Percentiles rank a stretch among this genome's conserved stretches.
Conservation (phyloP, 2,888 invertebrate genomes). For the Dascillus cervinus region DNA sequence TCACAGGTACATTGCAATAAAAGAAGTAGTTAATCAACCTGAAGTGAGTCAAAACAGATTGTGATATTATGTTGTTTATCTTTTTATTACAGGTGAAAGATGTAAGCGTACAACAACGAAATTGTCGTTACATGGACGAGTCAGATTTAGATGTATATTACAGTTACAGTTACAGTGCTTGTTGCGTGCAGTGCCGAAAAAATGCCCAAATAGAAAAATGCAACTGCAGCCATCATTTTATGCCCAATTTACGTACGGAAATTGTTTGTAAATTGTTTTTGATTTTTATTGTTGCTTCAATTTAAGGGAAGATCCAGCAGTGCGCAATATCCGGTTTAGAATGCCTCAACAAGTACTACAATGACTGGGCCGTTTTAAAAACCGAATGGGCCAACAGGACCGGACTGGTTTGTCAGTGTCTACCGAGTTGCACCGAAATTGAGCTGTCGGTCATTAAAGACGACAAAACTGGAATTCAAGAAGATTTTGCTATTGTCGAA, state of each 20-base stretch:
- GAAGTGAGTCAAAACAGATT: slow-evolving; percentile 35
- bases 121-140: slow-evolving; percentile 64
- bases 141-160: slow-evolving; percentile 54
- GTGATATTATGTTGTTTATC: slow-evolving; percentile 7
- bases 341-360: slow-evolving; percentile 55
- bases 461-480: slow-evolving; percentile 36
- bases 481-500: slow-evolving; percentile 43
- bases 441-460: slow-evolving; percentile 58
- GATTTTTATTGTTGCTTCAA: too few species aligned
- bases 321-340: slow-evolving; percentile 60
- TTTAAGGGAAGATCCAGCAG: too few species aligned
- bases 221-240: slow-evolving; percentile 62
- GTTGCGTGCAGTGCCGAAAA: slow-evolving; percentile 63
- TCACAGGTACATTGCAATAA: slow-evolving; percentile 34
- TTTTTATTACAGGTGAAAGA: slow-evolving; percentile 41
- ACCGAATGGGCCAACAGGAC: slow-evolving; percentile 56
- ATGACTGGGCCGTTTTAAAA: slow-evolving; percentile 56
- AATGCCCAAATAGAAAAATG: slow-evolving; percentile 53
- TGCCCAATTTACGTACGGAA: slow-evolving; percentile 58
- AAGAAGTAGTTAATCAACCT: slow-evolving; percentile 62
- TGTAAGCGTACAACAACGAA: slow-evolving; percentile 55
- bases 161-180: slow-evolving; percentile 65
- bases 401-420: slow-evolving; percentile 59
- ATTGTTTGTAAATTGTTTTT: too few species aligned
- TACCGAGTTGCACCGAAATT: slow-evolving; percentile 65